Conservation (phyloP, 2,797 vertebrate genomes). For the Sebastes paucispinis region DNA sequence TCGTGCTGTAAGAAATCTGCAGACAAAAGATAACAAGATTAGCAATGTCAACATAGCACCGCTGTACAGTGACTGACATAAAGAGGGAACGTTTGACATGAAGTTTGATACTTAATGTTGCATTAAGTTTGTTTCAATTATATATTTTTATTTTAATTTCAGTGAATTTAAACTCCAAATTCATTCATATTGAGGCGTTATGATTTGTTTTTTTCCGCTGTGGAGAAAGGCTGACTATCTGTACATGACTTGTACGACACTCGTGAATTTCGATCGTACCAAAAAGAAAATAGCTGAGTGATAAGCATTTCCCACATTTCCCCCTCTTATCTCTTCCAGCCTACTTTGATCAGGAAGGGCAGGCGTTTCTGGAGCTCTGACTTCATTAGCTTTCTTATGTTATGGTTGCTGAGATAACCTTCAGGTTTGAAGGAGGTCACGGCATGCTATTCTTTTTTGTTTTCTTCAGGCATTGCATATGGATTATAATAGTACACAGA, state of each 20-base stretch:
- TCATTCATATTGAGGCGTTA: not conserved
- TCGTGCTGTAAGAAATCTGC: not conserved
- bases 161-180: not conserved
- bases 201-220: not conserved
- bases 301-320: not conserved
- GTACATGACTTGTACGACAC: not conserved
- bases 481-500: not conserved
- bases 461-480: slow-evolving; percentile 1
- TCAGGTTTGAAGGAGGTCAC: slow-evolving; percentile 27
- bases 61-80: no score
- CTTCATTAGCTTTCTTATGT: slow-evolving; percentile 48
- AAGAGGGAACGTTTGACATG: no score
- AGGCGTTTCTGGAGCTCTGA: slow-evolving; percentile 5
- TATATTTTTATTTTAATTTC: not conserved
- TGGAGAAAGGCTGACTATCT: not conserved
- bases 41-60: not conserved
- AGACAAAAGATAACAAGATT: not conserved
- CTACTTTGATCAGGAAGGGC: slow-evolving; percentile 10
- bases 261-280: not conserved
- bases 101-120: no score
- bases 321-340: not conserved
- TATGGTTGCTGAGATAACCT: slow-evolving; percentile 36
- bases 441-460: slow-evolving; percentile 1
- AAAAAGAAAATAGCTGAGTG: not conserved
- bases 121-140: no score